Evolutionary conservation across 1,140 invertebrate genomes (phyloP), one percentile per base, ranked within the genome.

Genomic region (Drosophila gunungcola): DNA sequence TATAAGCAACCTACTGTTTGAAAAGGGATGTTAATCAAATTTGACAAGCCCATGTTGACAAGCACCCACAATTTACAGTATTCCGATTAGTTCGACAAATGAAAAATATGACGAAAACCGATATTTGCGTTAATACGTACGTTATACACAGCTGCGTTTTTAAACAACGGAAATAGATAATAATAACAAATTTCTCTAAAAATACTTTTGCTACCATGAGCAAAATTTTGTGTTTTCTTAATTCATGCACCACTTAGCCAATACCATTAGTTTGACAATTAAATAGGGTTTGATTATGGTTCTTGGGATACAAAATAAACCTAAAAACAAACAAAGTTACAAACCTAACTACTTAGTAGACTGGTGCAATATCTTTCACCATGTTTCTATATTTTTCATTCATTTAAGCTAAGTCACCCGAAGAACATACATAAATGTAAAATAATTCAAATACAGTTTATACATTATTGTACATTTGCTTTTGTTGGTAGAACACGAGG

Each of bases 401-500:
- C 63, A 78, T 69, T 85, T 84, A 48, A 60, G 36, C 48, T 41
- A 58, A 68, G 45, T 63, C 63, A 61, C 57, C 62, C 69, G 43
- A 68, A 68, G 43, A 41, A 61, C 68, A 78, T 49, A 80, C 54
- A 77, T 80, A 65, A 64, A 80, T 85, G 81, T 51, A 53, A 73
- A 57, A 74, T 32, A 74, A 48, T 60, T 32, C 5, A 57, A 63
- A 74, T 42, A 85, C 62, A 84, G 52, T 77, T 86, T 46, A 45
- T 65, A 70, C 41, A 67, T 77, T 51, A 53, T 38, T 64, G 42
- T 54, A 60, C 49, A 73, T 63, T 85, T 85, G 51, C 75, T 73
- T 56, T 70, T 62, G 62, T 52, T 73, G 51, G 11, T 42, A 45
- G 21, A 52, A 61, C 9, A 12, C 51, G 3, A 16, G n/a, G 27